phyloP scores from a whole-genome alignment of 2,797 vertebrate genomes.

The Phrynocephalus vlangalii region DNA sequence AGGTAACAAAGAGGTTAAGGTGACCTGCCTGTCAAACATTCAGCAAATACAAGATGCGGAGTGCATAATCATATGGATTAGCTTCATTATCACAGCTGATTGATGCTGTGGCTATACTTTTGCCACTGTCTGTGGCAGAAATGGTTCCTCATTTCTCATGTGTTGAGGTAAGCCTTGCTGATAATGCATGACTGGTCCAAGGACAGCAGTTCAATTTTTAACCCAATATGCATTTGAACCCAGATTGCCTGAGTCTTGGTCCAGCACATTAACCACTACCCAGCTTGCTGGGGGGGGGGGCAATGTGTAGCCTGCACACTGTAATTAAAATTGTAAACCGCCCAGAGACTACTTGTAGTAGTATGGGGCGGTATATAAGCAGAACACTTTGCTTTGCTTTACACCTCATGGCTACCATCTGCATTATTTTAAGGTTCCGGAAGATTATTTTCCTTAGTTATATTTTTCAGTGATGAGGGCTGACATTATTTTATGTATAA shows the following conservation, averaged over 20 bases:
- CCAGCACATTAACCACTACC: too few species aligned
- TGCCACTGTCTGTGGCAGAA: background rate
- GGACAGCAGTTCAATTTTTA: too few species aligned
- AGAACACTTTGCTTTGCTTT: too few species aligned
- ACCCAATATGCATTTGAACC: too few species aligned
- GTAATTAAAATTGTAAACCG: too few species aligned
- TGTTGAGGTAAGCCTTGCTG: background rate
- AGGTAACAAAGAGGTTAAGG: background rate
- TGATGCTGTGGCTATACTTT: background rate
- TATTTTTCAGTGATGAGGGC: conserved; percentile 38
- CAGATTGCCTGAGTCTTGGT: too few species aligned
- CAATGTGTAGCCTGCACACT: too few species aligned
- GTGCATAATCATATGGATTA: background rate
- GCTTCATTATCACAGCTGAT: background rate
- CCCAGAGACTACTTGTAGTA: too few species aligned
- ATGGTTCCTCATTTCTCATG: background rate
- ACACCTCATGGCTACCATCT: background rate
- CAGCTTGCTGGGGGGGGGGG: too few species aligned
- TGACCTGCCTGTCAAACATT: background rate
- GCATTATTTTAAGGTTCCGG: background rate
- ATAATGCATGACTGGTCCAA: too few species aligned
- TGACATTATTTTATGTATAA: background rate
- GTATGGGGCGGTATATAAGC: too few species aligned
- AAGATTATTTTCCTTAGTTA: conserved; percentile 27
- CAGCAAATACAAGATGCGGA: background rate